Evolutionary conservation across 2,888 invertebrate genomes (phyloP), one percentile per base, ranked within the genome.

Genomic region (Adineta ricciae): DNA sequence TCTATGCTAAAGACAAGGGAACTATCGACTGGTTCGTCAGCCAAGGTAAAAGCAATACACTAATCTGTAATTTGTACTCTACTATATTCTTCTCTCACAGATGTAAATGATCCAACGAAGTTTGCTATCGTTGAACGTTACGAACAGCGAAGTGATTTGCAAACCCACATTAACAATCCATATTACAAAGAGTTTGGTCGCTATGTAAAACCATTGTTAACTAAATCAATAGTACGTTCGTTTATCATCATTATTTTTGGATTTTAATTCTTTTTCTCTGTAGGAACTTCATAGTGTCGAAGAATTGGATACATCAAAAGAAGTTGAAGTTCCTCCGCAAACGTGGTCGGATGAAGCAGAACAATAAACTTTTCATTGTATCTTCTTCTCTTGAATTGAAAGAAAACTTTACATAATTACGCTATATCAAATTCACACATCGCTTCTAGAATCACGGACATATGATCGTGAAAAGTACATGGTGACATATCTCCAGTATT

Each of bases 281-380:
- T 64, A 64, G 64, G 64, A 64, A 19, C 64, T 64, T 14, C 64
- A 64, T 32, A 27, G 64, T 4, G 32, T 64, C 5, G 64, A 16
- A 64, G 64, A 64, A 64, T 64, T 64, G 64, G 64, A 64, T 64
- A 64, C 64, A 27, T 64, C 64, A 16, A 64, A 64, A 32, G 64
- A 64, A 32, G 64, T 64, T 32, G 64, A 64, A 16, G 64, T 64
- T 64, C 64, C 64, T 64, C 64, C 64, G 2, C 64, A 64, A 36
- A 64, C 64, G 3, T 64, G 64, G 64, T 64, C 64, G 64, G 64
- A 19, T 36, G 32, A 32, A 64, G 19, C 32, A 32, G 64, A 64
- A 16, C 8, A 32, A 5, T 27, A 64, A 64, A 16, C 32, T 64
- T 64, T 27, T 46, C 19, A 32, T 64, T 36, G 27, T 32, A 64